Conservation (phyloP, 2,797 vertebrate species). For the Pyrocephalus nanus region DNA sequence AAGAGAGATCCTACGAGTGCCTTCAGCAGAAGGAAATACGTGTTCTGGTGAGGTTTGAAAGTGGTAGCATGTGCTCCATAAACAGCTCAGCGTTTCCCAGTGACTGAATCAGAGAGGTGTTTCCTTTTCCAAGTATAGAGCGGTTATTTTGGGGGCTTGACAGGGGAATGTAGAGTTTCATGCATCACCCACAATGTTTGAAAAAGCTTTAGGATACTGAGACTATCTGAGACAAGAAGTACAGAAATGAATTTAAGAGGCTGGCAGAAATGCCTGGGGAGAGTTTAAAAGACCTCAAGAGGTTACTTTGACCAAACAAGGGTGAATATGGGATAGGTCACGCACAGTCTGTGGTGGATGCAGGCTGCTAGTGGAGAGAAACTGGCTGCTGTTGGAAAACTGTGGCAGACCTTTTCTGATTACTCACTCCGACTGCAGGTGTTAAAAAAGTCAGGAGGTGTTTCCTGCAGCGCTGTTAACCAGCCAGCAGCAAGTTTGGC, state of each 20-base stretch:
- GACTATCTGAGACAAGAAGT: conserved; percentile 30
- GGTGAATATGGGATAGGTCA: neutral
- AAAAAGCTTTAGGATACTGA: conserved; percentile 49
- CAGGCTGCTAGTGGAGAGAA: neutral
- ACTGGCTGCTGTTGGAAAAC: neutral
- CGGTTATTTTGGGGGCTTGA: conserved; percentile 54
- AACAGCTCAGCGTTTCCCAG: conserved; percentile 6
- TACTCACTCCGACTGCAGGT: neutral
- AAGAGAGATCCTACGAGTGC: neutral
- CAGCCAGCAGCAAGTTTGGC: neutral
- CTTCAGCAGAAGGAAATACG: neutral
- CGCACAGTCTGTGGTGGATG: neutral
- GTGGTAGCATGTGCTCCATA: neutral
- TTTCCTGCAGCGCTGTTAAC: neutral
- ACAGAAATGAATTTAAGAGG: conserved; percentile 16
- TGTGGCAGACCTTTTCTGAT: neutral
- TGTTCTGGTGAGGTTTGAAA: neutral
- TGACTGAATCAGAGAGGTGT: conserved; percentile 32
- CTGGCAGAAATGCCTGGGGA: neutral
- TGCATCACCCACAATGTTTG: conserved; percentile 30
- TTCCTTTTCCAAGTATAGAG: conserved; percentile 44
- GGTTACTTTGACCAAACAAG: neutral
- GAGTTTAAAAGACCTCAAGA: neutral
- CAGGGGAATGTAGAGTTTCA: conserved; percentile 33
- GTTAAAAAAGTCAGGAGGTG: neutral